These are phyloP conservation scores for Heliconius erato DNA, from an alignment of 2,888 invertebrate species.

Conservation along the genomic window DNA sequence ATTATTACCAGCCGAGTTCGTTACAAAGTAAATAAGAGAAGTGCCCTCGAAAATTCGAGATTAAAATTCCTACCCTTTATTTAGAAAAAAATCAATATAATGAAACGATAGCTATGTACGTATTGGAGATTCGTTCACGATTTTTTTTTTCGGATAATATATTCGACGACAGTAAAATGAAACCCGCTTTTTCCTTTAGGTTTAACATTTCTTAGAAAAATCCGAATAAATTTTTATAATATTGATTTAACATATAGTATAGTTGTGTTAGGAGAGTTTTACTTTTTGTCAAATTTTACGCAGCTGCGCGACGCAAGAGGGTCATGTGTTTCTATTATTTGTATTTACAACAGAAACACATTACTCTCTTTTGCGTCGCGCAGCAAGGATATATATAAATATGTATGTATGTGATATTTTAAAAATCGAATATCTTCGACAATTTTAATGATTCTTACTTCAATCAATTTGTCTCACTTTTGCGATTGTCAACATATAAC, in stretches of 20 bases:
- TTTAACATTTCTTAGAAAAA: constrained; percentile 32
- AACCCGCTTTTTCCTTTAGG: constrained; percentile 38
- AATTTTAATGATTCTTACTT: too few relatives aligned
- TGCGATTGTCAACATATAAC: too few relatives aligned
- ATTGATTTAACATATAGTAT: constrained; percentile 7
- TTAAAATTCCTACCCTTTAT: constrained; percentile 55
- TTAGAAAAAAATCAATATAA: constrained; percentile 54
- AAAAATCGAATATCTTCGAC: too few relatives aligned
- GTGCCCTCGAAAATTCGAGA: constrained; percentile 51
- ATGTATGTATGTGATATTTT: too few relatives aligned
- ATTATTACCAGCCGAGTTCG: constrained; percentile 40
- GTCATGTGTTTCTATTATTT: too few relatives aligned
- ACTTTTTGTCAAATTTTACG: too few relatives aligned
- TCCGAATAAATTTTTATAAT: neutral
- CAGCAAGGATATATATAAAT: too few relatives aligned
- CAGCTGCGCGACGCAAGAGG: too few relatives aligned
- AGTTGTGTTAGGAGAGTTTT: neutral
- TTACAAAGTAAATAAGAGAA: constrained; percentile 56
- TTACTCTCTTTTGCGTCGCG: too few relatives aligned
- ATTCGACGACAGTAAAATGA: constrained; percentile 51
- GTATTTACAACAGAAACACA: too few relatives aligned
- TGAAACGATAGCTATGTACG: constrained; percentile 51
- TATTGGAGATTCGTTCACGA: constrained; percentile 50
- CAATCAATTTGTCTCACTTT: too few relatives aligned
- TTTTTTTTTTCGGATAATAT: constrained; percentile 46